Conservation (phyloP, 2,888 invertebrate species). For the Eubasilissa splendida region DNA sequence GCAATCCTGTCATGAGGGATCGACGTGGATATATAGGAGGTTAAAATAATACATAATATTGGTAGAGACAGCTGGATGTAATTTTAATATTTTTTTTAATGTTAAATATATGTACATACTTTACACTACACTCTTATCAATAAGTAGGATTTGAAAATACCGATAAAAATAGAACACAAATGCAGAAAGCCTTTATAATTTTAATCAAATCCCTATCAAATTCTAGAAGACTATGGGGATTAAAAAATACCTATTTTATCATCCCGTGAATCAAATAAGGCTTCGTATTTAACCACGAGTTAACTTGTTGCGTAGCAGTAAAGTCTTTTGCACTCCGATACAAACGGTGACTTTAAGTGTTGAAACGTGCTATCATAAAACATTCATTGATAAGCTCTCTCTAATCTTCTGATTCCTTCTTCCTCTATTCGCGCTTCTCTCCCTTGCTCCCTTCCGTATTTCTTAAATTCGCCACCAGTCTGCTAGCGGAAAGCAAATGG, state of each 20-base stretch:
- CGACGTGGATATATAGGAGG: too few relatives aligned
- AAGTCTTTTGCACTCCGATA: slow-evolving; percentile 42
- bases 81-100: too few relatives aligned
- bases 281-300: slow-evolving; percentile 23
- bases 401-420: slow-evolving; percentile 38
- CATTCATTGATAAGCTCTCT: slow-evolving; percentile 58
- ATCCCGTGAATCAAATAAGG: neutral
- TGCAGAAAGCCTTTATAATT: neutral
- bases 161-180: neutral
- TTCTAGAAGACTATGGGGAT: neutral
- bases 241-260: neutral
- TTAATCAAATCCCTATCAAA: neutral
- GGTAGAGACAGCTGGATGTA: too few relatives aligned
- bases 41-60: too few relatives aligned
- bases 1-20: too few relatives aligned
- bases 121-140: too few relatives aligned
- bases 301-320: slow-evolving; percentile 51
- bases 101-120: too few relatives aligned
- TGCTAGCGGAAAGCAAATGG: slow-evolving; percentile 10
- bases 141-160: neutral
- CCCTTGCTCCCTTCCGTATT: slow-evolving; percentile 37
- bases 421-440: slow-evolving; percentile 38
- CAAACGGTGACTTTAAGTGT: slow-evolving; percentile 58
- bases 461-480: slow-evolving; percentile 12
- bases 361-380: slow-evolving; percentile 58